Evolutionary conservation across 2,113 vertebrate species (phyloP).

Genomic region (Pyrgilauda ruficollis): DNA sequence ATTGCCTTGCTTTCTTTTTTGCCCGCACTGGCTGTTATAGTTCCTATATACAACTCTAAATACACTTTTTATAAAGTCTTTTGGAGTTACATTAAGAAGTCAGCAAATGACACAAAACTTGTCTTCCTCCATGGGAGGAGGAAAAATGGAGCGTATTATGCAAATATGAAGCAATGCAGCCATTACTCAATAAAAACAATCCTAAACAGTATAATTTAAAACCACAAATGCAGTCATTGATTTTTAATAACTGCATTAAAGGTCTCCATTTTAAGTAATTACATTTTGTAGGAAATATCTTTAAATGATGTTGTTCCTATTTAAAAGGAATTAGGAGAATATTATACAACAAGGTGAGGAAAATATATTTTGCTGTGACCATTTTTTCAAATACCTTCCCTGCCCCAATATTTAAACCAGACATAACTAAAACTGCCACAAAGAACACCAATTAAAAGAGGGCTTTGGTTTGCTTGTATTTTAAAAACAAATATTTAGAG

Average conservation of each 20-base stretch:
- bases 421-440: neutral
- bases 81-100: neutral
- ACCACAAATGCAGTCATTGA: slow-evolving; percentile 30
- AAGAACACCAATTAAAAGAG: neutral
- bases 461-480: neutral
- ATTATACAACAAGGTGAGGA: slow-evolving; percentile 49
- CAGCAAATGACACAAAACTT: slow-evolving; percentile 22
- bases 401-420: neutral
- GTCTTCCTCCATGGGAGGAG: neutral
- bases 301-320: slow-evolving; percentile 13
- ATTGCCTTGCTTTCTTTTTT: neutral
- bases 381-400: neutral
- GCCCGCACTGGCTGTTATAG: neutral
- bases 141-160: neutral
- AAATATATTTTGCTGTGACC: neutral
- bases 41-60: neutral
- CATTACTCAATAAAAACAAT: slow-evolving; percentile 33
- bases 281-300: slow-evolving; percentile 51
- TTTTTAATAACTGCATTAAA: slow-evolving; percentile 63
- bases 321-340: slow-evolving; percentile 61
- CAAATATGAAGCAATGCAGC: neutral
- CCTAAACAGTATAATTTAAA: neutral
- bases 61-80: slow-evolving; percentile 3
- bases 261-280: slow-evolving; percentile 45
- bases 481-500: neutral